These are phyloP conservation scores for Gobionotothen gibberifrons DNA, from an alignment of 2,797 vertebrate genomes.

Conservation along the genomic window DNA sequence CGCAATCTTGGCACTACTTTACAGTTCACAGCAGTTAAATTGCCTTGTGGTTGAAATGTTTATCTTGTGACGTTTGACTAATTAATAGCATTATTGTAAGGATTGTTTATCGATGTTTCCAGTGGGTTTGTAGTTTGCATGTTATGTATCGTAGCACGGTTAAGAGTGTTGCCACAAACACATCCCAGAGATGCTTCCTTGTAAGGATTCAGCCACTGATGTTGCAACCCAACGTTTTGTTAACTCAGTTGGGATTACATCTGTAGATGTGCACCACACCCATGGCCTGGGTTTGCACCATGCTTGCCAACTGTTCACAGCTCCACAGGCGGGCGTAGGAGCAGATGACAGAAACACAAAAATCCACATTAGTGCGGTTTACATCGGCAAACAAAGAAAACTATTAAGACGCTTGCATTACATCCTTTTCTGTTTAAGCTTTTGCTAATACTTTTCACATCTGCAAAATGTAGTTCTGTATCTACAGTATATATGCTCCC, in stretches of 20 bases:
- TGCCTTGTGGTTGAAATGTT: constrained; percentile 44
- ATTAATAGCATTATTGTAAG: constrained; percentile 50
- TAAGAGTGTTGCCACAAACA: constrained; percentile 52
- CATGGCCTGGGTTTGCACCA: constrained; percentile 60
- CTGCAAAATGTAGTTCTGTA: constrained; percentile 16
- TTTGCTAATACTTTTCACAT: constrained; percentile 31
- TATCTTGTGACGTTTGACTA: constrained; percentile 40
- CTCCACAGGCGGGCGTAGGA: constrained; percentile 47
- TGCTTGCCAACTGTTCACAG: constrained; percentile 51
- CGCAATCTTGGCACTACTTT: constrained; percentile 12
- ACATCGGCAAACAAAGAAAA: constrained; percentile 41
- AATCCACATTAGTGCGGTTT: constrained; percentile 37
- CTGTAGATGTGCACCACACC: constrained; percentile 65
- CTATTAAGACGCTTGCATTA: constrained; percentile 40
- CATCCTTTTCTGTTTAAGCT: constrained; percentile 38
- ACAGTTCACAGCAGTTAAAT: constrained; percentile 37
- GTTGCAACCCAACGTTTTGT: constrained; percentile 43
- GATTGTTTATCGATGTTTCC: constrained; percentile 42
- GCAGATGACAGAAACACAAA: constrained; percentile 57
- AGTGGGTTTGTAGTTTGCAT: constrained; percentile 57
- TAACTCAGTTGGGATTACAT: constrained; percentile 45
- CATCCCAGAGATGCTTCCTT: constrained; percentile 49
- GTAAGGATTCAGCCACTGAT: constrained; percentile 22
- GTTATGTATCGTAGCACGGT: constrained; percentile 38
- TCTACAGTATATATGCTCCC: constrained; percentile 25